phyloP scores from a whole-genome alignment of 2,888 invertebrate species.

The Theodoxus fluviatilis region DNA sequence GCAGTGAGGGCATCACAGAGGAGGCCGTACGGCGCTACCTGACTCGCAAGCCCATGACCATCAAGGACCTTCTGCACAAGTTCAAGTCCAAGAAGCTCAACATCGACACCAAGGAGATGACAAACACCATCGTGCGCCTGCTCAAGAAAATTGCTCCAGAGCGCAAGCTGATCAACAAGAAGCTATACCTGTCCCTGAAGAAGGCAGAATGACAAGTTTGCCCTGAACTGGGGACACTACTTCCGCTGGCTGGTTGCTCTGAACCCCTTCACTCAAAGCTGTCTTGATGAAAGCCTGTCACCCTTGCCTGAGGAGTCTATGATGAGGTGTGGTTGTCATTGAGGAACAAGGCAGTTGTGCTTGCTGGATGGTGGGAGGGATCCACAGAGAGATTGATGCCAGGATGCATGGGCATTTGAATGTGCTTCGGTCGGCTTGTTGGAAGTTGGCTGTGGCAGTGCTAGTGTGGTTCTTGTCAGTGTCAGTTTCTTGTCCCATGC shows the following conservation, averaged over 20 bases:
- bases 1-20: constrained; percentile 76
- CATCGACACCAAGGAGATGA: constrained; percentile 86
- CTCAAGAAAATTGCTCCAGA: constrained; percentile 93
- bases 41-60: constrained; percentile 96
- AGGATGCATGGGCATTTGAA: background rate
- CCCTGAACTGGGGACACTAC: background rate
- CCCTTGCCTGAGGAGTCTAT: background rate
- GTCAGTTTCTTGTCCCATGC: background rate
- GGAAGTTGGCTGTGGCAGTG: background rate
- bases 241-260: no score
- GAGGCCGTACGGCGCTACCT: constrained; percentile 93
- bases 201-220: constrained; percentile 38
- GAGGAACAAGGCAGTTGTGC: background rate
- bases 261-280: no score
- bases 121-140: constrained; percentile 92
- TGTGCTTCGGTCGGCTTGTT: background rate
- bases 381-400: no score
- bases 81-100: constrained; percentile 94
- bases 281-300: no score
- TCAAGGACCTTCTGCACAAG: constrained; percentile 92
- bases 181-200: constrained; percentile 85
- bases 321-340: background rate
- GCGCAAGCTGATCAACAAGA: constrained; percentile 88
- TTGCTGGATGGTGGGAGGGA: background rate
- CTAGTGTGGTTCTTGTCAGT: background rate